Conservation (phyloP, 2,113 vertebrate species). For the Lucifuga dentata region DNA sequence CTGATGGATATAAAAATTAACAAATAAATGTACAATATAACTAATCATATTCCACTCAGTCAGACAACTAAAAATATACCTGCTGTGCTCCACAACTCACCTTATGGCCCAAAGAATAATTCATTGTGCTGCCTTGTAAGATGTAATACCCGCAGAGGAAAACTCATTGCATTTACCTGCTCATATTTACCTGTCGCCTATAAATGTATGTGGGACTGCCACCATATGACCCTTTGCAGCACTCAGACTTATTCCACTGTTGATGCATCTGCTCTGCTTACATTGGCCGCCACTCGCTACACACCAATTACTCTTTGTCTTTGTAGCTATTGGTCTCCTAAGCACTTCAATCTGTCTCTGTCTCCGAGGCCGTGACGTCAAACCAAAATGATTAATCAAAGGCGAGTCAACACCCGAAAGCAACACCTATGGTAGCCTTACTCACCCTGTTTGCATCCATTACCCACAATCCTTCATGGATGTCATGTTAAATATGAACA, state of each 20-base stretch:
- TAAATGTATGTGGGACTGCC: constrained; percentile 69
- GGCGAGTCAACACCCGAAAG: constrained; percentile 57
- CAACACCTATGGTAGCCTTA: constrained; percentile 55
- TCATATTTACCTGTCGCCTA: constrained; percentile 71
- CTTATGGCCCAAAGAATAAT: constrained; percentile 62
- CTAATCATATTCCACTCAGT: constrained; percentile 47
- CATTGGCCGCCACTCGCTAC: constrained; percentile 75
- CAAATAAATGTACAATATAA: constrained; percentile 28
- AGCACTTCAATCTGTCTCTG: constrained; percentile 87
- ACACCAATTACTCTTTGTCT: constrained; percentile 86
- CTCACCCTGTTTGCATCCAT: constrained; percentile 45
- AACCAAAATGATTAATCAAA: constrained; percentile 73
- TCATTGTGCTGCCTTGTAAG: constrained; percentile 60
- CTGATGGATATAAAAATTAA: constrained; percentile 50
- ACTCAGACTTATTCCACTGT: constrained; percentile 66
- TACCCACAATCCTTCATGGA: constrained; percentile 48
- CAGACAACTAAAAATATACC: constrained; percentile 45
- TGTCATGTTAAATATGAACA: constrained; percentile 38
- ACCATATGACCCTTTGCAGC: constrained; percentile 69
- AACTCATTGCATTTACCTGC: constrained; percentile 62
- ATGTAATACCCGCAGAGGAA: constrained; percentile 41
- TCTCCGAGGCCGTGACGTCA: constrained; percentile 79
- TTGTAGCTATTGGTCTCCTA: constrained; percentile 80
- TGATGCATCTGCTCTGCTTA: constrained; percentile 82
- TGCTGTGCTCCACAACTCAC: constrained; percentile 56